Base-by-base conservation (phyloP, 2,797 vertebrate species). In the Phoxinus dragarum region DNA sequence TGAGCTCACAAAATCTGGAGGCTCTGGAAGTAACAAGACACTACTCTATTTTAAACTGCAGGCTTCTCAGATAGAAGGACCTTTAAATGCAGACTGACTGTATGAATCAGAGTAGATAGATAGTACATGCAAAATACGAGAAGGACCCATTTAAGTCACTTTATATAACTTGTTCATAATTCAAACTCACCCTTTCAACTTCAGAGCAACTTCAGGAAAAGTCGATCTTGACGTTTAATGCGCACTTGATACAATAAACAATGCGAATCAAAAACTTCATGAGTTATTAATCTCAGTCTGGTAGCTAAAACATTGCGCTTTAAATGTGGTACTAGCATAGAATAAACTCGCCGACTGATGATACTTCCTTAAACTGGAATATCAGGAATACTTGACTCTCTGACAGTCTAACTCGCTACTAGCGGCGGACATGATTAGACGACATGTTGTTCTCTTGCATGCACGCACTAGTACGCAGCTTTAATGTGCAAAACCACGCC, bases 21-120 rank as follows among this genome's bases (percentile, higher is more conserved):
- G 38, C 88, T 80, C 44, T 23, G 23, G 17, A 67, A 56, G 83
- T 85, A 85, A 85, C 40, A 71, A n/a, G 84, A 78, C 71, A 86
- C 80, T 61, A 8, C 36, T 67, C 88, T 86, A 90, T 89, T 89
- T 89, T 89, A 84, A 85, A 90, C 86, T 78, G 11, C 44, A 42
- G 40, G 79, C 38, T 56, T n/a, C 34, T 61, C 42, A 54, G 56
- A 61, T 0, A 21, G 68, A 2, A 38, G 34, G 44, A 44, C 44
- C 44, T 44, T 44, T 44, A 12, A 44, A 44, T 44, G 44, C 44
- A 44, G 44, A 44, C 44, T 49, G 47, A 49, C 14, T 16, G 47
- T 49, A 49, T 49, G 47, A 23, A 74, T 34, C 4, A 7, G 31
- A 74, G 47, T 7, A 11, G 19, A 73, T 1, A 16, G 38, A 44